A percentile compares a stretch with the other conserved stretches of the same genome.
These are phyloP conservation scores for Astropecten irregularis DNA, from an alignment of 53 echinoderm and acorn worm species.

Conservation along the genomic window DNA sequence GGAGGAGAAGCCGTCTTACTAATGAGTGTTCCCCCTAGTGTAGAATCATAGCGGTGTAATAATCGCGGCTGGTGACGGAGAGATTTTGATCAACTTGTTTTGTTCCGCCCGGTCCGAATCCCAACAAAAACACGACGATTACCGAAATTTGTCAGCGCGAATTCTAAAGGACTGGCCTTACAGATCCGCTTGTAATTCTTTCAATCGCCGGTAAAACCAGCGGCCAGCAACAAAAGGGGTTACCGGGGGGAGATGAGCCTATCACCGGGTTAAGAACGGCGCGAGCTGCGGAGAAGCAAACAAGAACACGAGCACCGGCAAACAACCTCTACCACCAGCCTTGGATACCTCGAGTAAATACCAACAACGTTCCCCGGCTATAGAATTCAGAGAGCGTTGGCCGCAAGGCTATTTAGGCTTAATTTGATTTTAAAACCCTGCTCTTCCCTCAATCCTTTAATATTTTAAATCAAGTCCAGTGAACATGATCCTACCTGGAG, in stretches of 20 bases:
- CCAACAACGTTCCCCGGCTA: background rate
- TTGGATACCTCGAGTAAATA: slow-evolving; percentile 34
- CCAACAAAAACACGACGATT: slow-evolving; percentile 34
- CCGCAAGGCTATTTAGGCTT: slow-evolving; percentile 46
- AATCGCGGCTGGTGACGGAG: no score
- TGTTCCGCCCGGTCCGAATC: no score
- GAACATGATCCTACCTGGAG: slow-evolving; percentile 17
- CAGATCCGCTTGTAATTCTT: no score
- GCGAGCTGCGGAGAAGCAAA: no score
- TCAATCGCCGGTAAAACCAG: no score
- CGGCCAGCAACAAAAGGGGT: slow-evolving; percentile 3
- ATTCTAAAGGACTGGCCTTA: background rate
- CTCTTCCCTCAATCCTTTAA: slow-evolving; percentile 62
- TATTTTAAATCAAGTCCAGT: slow-evolving; percentile 65
- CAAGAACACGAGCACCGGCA: no score
- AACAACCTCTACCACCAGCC: slow-evolving; percentile 3
- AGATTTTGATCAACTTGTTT: background rate
- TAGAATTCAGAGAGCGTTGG: background rate
- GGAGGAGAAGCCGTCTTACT: no score
- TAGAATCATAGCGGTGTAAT: no score
- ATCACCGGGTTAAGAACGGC: slow-evolving; percentile 9
- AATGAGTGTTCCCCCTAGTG: no score
- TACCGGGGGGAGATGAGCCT: background rate
- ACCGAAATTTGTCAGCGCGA: background rate
- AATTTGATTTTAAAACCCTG: slow-evolving; percentile 37